Evolutionary conservation across 2,797 vertebrate species (phyloP).

Genomic region (Champsocephalus gunnari): DNA sequence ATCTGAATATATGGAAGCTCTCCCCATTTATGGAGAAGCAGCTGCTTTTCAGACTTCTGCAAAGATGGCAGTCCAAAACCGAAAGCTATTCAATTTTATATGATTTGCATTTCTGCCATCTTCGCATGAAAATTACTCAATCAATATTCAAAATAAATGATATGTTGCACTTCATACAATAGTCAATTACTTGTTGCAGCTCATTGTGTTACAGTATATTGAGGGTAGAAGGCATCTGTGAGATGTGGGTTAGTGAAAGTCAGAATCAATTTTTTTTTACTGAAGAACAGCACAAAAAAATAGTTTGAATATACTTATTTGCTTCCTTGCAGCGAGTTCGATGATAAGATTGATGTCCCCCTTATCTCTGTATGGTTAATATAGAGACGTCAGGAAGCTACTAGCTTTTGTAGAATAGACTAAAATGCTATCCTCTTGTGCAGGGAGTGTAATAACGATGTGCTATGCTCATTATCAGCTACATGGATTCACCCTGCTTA

Average conservation of each 20-base stretch:
- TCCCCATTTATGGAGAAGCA: rapidly evolving
- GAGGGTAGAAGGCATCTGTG: not conserved
- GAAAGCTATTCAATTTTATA: too few species aligned
- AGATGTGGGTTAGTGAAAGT: not conserved
- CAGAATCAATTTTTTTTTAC: not conserved
- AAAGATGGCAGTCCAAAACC: too few species aligned
- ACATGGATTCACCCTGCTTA: not conserved
- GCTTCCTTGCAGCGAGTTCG: too few species aligned
- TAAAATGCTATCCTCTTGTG: not conserved
- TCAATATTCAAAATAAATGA: too few species aligned
- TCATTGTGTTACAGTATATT: not conserved
- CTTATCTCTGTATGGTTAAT: too few species aligned
- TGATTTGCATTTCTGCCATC: too few species aligned
- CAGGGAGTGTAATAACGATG: not conserved
- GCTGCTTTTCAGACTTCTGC: not conserved
- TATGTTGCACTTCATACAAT: too few species aligned
- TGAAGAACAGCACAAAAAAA: not conserved
- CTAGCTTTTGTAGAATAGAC: not conserved
- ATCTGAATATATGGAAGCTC: not conserved
- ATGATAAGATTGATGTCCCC: too few species aligned
- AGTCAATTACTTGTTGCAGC: too few species aligned
- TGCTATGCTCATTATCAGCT: not conserved
- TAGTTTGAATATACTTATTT: too few species aligned
- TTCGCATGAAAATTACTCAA: too few species aligned
- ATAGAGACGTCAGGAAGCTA: not conserved